These are phyloP conservation scores for Drosophila equinoxialis DNA, from an alignment of 1,140 invertebrate genomes.

Conservation along the genomic window DNA sequence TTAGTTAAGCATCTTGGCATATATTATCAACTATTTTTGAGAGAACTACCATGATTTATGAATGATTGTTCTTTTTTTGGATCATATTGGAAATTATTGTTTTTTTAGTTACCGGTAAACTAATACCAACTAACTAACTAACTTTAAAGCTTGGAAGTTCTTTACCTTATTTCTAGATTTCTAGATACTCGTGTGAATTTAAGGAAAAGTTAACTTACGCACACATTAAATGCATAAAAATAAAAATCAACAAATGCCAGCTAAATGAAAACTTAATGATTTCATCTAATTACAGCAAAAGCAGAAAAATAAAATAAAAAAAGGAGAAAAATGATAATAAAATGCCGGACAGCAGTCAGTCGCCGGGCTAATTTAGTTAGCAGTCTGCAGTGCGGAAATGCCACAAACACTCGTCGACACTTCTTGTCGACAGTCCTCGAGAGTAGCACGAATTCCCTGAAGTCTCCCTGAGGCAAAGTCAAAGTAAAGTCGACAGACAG, in stretches of 20 bases:
- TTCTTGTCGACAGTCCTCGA: constrained; percentile 54
- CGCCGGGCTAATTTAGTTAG: constrained; percentile 71
- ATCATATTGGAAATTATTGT: no score
- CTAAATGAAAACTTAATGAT: constrained; percentile 76
- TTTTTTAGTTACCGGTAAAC: no score
- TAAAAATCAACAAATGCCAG: constrained; percentile 69
- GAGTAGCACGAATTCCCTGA: constrained; percentile 17
- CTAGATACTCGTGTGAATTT: constrained; percentile 39
- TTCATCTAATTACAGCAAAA: constrained; percentile 75
- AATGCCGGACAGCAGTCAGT: constrained; percentile 12
- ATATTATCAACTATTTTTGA: no score
- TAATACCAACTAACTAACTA: neutral
- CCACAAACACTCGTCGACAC: constrained; percentile 60
- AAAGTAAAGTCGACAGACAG: constrained; percentile 34
- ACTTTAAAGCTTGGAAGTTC: neutral
- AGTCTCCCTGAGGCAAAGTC: constrained; percentile 19
- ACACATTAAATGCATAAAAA: constrained; percentile 69
- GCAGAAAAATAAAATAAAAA: constrained; percentile 16
- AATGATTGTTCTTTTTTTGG: no score
- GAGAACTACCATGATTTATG: no score
- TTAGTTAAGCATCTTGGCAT: neutral
- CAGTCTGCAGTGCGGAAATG: constrained; percentile 72
- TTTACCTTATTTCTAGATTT: constrained; percentile 17
- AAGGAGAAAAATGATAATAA: constrained; percentile 6
- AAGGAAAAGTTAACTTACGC: constrained; percentile 45